Conservation (phyloP, 2,888 invertebrate species). For the Embidobia sp. region DNA sequence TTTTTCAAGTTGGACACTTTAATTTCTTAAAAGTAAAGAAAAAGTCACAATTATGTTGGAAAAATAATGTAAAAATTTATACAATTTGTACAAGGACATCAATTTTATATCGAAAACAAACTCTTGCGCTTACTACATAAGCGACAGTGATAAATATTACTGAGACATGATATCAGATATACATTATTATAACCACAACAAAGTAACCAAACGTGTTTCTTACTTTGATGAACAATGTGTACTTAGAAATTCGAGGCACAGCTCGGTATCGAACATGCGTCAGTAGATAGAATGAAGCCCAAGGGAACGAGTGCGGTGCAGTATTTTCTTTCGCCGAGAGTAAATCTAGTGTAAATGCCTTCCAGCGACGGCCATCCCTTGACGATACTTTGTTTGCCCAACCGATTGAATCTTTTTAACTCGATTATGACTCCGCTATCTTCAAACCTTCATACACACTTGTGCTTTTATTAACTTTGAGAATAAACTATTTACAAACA, state of each 20-base stretch:
- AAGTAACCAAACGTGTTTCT: slow-evolving; percentile 24
- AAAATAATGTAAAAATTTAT: too few relatives aligned
- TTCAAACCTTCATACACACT: slow-evolving; percentile 23
- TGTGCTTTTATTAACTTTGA: slow-evolving; percentile 29
- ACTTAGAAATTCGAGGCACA: slow-evolving; percentile 75
- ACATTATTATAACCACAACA: neutral
- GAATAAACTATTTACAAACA: slow-evolving; percentile 31
- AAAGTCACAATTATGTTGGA: too few relatives aligned
- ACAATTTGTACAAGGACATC: too few relatives aligned
- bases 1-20: too few relatives aligned
- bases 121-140: too few relatives aligned
- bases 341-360: slow-evolving; percentile 73
- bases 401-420: slow-evolving; percentile 78
- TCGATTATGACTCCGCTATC: slow-evolving; percentile 71
- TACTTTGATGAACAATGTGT: slow-evolving; percentile 56
- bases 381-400: slow-evolving; percentile 74
- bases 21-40: too few relatives aligned
- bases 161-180: neutral
- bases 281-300: slow-evolving; percentile 25
- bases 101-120: too few relatives aligned
- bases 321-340: slow-evolving; percentile 68
- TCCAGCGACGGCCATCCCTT: slow-evolving; percentile 67
- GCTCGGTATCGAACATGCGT: slow-evolving; percentile 51
- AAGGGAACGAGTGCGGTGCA: slow-evolving; percentile 18
- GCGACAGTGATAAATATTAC: neutral